Percentiles rank a stretch among this genome's conserved stretches.
phyloP scores from a whole-genome alignment of 2,888 invertebrate genomes.

The Cephus pulcher region DNA sequence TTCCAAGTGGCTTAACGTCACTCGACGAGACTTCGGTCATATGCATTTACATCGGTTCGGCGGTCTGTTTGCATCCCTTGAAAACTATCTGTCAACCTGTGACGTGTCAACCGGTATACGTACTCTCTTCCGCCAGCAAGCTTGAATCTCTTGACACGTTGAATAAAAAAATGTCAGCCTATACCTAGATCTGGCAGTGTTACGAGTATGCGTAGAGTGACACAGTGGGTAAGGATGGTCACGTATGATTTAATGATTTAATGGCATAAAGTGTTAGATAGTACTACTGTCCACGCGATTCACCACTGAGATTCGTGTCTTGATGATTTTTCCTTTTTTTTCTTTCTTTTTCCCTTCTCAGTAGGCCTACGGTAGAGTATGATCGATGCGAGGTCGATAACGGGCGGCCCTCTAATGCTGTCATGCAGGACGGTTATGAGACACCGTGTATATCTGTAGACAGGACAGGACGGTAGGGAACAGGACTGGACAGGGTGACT shows the following conservation, averaged over 20 bases:
- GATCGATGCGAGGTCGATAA: conserved; percentile 21
- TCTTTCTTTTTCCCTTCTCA: not conserved
- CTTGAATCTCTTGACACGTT: not conserved
- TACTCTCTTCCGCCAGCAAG: not conserved
- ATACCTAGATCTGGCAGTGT: not conserved
- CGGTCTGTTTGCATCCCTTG: not conserved
- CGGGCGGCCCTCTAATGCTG: conserved; percentile 21
- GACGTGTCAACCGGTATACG: not conserved
- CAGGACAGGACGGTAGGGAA: conserved; percentile 12
- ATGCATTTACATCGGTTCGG: conserved; percentile 9
- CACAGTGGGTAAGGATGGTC: not conserved
- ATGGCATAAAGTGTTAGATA: not conserved
- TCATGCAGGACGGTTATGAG: conserved; percentile 41
- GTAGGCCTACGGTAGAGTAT: conserved; percentile 1
- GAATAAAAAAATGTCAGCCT: not conserved
- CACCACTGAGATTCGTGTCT: not conserved
- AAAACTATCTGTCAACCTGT: conserved; percentile 6
- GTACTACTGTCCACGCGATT: not conserved
- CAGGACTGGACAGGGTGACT: conserved; percentile 24
- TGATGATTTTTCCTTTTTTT: not conserved
- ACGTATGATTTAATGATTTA: not conserved
- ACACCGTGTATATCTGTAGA: conserved; percentile 38
- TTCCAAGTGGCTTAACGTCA: conserved; percentile 1
- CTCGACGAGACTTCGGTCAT: not conserved
- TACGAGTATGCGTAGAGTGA: not conserved